Conservation (phyloP, 2,888 invertebrate genomes). For the Ecdyonurus torrentis region DNA sequence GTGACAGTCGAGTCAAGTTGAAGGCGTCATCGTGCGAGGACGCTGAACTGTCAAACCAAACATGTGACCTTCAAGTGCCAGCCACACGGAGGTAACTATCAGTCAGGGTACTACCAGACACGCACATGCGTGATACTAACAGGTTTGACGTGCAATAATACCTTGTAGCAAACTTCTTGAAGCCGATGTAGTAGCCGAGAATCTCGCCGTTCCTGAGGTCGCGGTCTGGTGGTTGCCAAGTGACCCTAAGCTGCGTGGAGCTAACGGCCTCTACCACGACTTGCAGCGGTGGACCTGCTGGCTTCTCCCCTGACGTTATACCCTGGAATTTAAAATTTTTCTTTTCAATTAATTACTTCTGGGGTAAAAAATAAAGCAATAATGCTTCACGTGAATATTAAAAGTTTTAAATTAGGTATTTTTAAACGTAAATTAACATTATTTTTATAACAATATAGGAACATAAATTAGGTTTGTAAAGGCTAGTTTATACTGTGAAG, state of each 20-base stretch:
- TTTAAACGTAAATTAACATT: too few relatives aligned
- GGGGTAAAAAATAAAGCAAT: too few relatives aligned
- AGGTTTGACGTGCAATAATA: not conserved
- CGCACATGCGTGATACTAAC: not conserved
- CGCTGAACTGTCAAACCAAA: too few relatives aligned
- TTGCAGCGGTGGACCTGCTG: constrained; percentile 50
- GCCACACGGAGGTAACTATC: constrained; percentile 4
- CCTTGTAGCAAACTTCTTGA: constrained; percentile 24
- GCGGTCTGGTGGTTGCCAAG: constrained; percentile 60
- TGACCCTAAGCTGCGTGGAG: constrained; percentile 49
- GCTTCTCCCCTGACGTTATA: constrained; percentile 34
- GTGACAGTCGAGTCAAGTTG: constrained; percentile 13
- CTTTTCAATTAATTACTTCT: too few relatives aligned
- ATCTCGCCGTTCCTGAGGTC: constrained; percentile 59
- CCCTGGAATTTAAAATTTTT: too few relatives aligned
- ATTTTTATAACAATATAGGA: too few relatives aligned
- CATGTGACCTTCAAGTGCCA: not conserved
- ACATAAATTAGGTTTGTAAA: too few relatives aligned
- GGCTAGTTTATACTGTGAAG: too few relatives aligned
- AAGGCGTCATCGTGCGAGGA: constrained; percentile 11
- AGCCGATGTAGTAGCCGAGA: constrained; percentile 46
- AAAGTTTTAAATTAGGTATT: too few relatives aligned
- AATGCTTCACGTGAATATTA: too few relatives aligned
- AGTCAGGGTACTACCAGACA: not conserved
- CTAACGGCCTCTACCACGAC: constrained; percentile 49